Evolutionary conservation across 2,113 vertebrate genomes (phyloP).

Genomic region (Hassar affinis): DNA sequence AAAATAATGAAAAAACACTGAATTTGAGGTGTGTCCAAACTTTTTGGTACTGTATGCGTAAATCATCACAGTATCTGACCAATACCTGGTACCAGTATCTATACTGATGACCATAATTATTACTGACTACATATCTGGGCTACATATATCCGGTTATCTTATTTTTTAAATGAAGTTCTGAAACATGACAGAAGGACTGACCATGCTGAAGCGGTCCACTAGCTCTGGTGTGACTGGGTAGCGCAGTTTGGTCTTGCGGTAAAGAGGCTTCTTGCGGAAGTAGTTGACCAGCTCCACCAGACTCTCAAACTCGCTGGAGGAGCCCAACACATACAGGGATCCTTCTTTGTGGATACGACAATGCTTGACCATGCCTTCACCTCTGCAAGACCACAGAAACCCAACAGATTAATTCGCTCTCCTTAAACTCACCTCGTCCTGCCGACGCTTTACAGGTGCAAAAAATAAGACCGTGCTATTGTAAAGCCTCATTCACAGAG

Average conservation of each 20-base stretch:
- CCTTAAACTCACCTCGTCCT: neutral
- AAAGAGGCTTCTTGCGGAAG: constrained; percentile 86
- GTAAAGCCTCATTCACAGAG: neutral
- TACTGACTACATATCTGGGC: neutral
- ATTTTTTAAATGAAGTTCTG: neutral
- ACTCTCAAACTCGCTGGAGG: constrained; percentile 91
- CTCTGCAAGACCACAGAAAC: constrained; percentile 69
- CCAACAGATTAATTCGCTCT: neutral
- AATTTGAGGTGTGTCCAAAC: too few relatives aligned
- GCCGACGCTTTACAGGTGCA: neutral
- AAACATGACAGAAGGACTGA: constrained; percentile 57
- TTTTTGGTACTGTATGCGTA: neutral
- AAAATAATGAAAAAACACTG: too few relatives aligned
- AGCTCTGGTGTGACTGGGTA: constrained; percentile 91
- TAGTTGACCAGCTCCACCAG: constrained; percentile 91
- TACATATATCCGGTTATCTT: neutral
- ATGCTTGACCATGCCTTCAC: constrained; percentile 92
- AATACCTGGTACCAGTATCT: neutral
- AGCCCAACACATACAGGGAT: constrained; percentile 84
- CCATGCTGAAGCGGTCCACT: constrained; percentile 83
- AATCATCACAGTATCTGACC: neutral
- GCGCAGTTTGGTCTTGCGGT: constrained; percentile 91
- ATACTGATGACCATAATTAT: neutral
- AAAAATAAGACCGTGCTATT: neutral
- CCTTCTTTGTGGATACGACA: constrained; percentile 91